phyloP scores from a whole-genome alignment of 1,140 invertebrate species.

The Nilaparvata lugens region DNA sequence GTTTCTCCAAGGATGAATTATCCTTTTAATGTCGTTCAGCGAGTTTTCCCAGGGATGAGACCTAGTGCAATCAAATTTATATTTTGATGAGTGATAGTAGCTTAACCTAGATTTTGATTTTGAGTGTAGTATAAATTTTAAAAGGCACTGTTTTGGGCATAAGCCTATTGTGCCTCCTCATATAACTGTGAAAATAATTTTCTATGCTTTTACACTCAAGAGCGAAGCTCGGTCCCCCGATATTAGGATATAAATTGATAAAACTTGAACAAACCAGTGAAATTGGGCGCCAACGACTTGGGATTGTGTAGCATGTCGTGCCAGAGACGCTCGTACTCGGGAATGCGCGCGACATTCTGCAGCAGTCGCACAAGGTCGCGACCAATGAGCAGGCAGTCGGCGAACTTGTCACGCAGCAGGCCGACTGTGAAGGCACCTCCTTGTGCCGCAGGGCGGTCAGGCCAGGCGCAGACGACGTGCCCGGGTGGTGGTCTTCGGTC shows the following conservation, averaged over 20 bases:
- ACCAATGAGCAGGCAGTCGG: slow-evolving; percentile 84
- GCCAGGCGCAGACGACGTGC: slow-evolving; percentile 51
- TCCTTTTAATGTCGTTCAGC: no score
- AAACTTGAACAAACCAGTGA: slow-evolving; percentile 57
- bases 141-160: no score
- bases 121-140: no score
- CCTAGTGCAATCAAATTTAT: no score
- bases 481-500: slow-evolving; percentile 79
- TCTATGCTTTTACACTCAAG: no score
- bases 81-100: no score
- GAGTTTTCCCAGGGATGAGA: no score
- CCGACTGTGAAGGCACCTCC: slow-evolving; percentile 87
- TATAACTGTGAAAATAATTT: no score
- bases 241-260: not conserved
- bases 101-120: no score
- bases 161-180: no score
- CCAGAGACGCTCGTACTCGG: slow-evolving; percentile 91
- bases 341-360: slow-evolving; percentile 90
- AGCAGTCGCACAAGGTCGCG: slow-evolving; percentile 85
- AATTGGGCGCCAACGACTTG: slow-evolving; percentile 69
- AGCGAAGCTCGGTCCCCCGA: no score
- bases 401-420: slow-evolving; percentile 82
- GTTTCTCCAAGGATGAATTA: no score
- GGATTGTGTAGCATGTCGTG: slow-evolving; percentile 84
- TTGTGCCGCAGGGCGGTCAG: slow-evolving; percentile 70